Conservation (phyloP, 2,888 invertebrate species). For the Iselma pallidipennis region DNA sequence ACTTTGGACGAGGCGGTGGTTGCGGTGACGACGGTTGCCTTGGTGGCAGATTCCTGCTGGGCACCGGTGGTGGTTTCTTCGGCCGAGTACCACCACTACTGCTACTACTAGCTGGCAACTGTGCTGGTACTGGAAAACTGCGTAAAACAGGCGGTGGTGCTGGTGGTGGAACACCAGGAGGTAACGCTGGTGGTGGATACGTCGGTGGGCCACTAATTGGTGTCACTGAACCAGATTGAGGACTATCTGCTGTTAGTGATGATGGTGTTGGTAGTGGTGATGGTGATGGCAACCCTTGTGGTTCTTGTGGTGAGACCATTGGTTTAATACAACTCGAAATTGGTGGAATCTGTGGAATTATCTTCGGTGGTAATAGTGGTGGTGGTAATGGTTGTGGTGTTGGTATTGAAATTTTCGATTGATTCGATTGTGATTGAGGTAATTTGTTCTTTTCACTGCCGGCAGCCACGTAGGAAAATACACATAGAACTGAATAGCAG, state of each 20-base stretch:
- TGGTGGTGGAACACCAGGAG: constrained; percentile 51
- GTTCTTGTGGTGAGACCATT: constrained; percentile 24
- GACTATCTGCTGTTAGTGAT: constrained; percentile 22
- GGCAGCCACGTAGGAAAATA: constrained; percentile 98
- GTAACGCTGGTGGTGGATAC: constrained; percentile 53
- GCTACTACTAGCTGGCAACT: constrained; percentile 37
- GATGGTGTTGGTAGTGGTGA: constrained; percentile 12
- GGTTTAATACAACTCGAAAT: constrained; percentile 23
- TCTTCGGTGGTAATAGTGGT: constrained; percentile 29
- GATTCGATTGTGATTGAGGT: not conserved
- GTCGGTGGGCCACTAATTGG: constrained; percentile 52
- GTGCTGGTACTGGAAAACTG: constrained; percentile 42
- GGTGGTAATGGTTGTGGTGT: constrained; percentile 28
- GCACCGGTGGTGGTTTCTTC: constrained; percentile 60
- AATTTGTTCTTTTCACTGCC: constrained; percentile 70
- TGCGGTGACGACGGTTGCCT: constrained; percentile 54
- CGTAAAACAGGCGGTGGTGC: constrained; percentile 49
- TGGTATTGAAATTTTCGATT: constrained; percentile 40
- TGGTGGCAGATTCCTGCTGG: constrained; percentile 59
- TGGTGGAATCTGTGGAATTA: constrained; percentile 19
- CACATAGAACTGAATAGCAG: constrained; percentile 98
- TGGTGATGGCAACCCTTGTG: not conserved
- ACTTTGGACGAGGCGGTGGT: constrained; percentile 54
- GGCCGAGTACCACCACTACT: constrained; percentile 5
- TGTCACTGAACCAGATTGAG: constrained; percentile 48